phyloP scores from a whole-genome alignment of 1,140 invertebrate genomes.

The Aphelenchoides avenae region DNA sequence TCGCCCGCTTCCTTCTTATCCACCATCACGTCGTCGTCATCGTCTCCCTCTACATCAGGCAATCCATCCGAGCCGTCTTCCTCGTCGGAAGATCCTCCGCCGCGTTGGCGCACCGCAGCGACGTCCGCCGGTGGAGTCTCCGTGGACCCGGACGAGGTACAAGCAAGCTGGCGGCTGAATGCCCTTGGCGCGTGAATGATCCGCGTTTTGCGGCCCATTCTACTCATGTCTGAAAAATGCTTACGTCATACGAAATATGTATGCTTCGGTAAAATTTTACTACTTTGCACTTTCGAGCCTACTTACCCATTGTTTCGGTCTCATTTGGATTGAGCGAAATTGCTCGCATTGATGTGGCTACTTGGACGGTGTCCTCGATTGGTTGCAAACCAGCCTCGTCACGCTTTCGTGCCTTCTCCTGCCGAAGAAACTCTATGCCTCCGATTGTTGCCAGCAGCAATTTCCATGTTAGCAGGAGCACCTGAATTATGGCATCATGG shows the following conservation, averaged over 20 bases:
- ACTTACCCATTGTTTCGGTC: no score
- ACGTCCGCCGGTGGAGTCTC: neutral
- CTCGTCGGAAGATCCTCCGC: no score
- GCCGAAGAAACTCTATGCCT: conserved; percentile 42
- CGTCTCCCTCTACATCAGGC: conserved; percentile 5
- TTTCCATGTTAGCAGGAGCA: conserved; percentile 55
- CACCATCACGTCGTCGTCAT: neutral
- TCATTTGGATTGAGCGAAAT: no score
- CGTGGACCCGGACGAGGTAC: no score
- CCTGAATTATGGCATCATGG: conserved; percentile 27
- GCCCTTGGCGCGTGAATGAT: conserved; percentile 4
- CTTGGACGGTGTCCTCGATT: conserved; percentile 53
- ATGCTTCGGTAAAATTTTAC: no score
- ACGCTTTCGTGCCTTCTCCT: conserved; percentile 35
- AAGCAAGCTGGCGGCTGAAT: conserved; percentile 11
- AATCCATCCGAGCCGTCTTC: conserved; percentile 15
- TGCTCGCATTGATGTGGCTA: conserved; percentile 35
- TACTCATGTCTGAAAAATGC: neutral
- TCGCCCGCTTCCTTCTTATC: neutral
- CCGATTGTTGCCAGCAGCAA: conserved; percentile 48
- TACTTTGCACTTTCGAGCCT: no score
- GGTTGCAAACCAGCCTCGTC: conserved; percentile 24
- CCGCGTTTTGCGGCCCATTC: conserved; percentile 6
- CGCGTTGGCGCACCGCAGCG: conserved; percentile 10
- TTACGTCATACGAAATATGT: no score